These are phyloP conservation scores for Oryzias curvinotus DNA, from an alignment of 2,113 vertebrate genomes.

Conservation along the genomic window DNA sequence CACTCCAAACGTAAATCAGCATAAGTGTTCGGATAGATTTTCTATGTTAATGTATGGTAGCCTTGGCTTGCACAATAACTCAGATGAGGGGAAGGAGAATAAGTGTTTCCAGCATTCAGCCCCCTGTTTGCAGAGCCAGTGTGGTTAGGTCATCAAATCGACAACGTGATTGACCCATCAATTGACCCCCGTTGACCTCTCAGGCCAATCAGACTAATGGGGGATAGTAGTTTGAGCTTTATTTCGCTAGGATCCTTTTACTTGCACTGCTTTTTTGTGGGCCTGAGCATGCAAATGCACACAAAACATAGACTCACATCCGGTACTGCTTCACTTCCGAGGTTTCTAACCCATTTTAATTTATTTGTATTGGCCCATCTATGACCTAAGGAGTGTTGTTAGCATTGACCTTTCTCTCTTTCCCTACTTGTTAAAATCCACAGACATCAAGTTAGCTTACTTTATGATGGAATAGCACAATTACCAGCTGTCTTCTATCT, in stretches of 20 bases:
- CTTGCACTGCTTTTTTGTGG: conserved; percentile 22
- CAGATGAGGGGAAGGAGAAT: conserved; percentile 44
- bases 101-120: conserved; percentile 33
- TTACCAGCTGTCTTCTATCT: not conserved
- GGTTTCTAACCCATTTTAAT: conserved; percentile 66
- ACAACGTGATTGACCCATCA: conserved; percentile 76
- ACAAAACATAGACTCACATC: conserved; percentile 20
- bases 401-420: conserved; percentile 63
- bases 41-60: conserved; percentile 71
- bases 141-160: conserved; percentile 69
- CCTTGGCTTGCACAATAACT: conserved; percentile 70
- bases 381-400: conserved; percentile 46
- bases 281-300: conserved; percentile 13
- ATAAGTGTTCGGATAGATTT: conserved; percentile 77
- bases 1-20: conserved; percentile 73
- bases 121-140: conserved; percentile 51
- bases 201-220: conserved; percentile 81
- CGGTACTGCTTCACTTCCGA: conserved; percentile 25
- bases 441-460: conserved; percentile 21
- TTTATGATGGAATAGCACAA: conserved; percentile 26
- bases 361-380: conserved; percentile 52
- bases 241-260: conserved; percentile 43
- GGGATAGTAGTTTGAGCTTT: conserved; percentile 39
- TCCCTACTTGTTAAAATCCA: conserved; percentile 55
- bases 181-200: conserved; percentile 75